phyloP scores from a whole-genome alignment of 2,797 vertebrate species.

The Perodicticus potto region DNA sequence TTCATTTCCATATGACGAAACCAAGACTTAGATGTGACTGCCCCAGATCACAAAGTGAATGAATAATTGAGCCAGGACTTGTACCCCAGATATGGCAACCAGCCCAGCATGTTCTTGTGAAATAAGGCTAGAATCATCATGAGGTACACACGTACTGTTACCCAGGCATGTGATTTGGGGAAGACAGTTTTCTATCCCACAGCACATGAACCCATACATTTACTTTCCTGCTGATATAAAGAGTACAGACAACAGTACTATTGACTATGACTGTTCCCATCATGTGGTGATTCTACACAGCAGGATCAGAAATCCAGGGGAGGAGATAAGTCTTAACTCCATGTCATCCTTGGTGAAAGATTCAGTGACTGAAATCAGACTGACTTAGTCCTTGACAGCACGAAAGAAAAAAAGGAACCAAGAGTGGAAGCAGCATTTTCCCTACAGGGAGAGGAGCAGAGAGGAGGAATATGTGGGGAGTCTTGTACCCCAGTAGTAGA shows the following conservation, averaged over 20 bases:
- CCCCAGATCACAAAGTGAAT: not conserved
- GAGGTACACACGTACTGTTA: not conserved
- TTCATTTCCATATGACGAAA: conserved; percentile 47
- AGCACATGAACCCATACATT: not conserved
- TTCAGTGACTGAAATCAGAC: not conserved
- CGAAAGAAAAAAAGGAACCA: not conserved
- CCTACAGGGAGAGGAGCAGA: not conserved
- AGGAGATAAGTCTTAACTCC: conserved; percentile 45
- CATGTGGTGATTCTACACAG: not conserved
- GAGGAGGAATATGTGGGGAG: not conserved
- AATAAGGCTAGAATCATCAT: conserved; percentile 4
- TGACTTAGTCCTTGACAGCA: not conserved
- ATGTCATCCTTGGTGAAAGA: not conserved
- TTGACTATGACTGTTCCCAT: conserved; percentile 27
- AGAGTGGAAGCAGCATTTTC: not conserved
- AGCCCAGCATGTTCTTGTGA: conserved; percentile 38
- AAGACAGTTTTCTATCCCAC: not conserved
- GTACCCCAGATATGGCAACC: not conserved
- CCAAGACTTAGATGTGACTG: not conserved
- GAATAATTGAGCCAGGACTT: not conserved
- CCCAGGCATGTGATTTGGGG: not conserved
- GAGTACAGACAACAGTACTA: conserved; percentile 36
- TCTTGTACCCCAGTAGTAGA: not conserved
- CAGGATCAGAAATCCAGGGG: not conserved
- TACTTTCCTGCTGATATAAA: conserved; percentile 47